Evolutionary conservation across 1,140 invertebrate genomes (phyloP).

Genomic region (Drosophila sucinea): DNA sequence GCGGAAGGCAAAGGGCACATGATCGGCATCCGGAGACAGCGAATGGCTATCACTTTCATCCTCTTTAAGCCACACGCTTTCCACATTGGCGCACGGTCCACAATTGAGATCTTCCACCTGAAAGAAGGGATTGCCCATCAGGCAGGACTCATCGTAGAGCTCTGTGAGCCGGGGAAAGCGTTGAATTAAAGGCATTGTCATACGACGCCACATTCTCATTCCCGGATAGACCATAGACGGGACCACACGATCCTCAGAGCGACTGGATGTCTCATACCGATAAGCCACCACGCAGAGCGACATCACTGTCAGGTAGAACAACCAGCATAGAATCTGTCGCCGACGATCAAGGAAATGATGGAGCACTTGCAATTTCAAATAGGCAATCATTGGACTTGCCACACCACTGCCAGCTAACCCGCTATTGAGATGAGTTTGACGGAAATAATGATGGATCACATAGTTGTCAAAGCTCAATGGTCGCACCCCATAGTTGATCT

Average conservation of each 20-base stretch:
- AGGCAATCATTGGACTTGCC: slow-evolving; percentile 42
- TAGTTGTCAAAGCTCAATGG: slow-evolving; percentile 75
- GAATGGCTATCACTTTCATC: slow-evolving; percentile 31
- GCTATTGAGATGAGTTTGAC: slow-evolving; percentile 31
- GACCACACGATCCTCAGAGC: slow-evolving; percentile 75
- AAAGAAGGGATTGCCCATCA: slow-evolving; percentile 89
- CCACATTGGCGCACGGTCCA: slow-evolving; percentile 87
- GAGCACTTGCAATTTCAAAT: slow-evolving; percentile 69
- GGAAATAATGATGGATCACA: slow-evolving; percentile 76
- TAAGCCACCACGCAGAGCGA: slow-evolving; percentile 72
- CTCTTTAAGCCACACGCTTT: slow-evolving; percentile 84
- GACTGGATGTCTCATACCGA: slow-evolving; percentile 77
- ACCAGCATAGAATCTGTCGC: slow-evolving; percentile 76
- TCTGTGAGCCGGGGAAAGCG: slow-evolving; percentile 84
- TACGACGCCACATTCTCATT: slow-evolving; percentile 83
- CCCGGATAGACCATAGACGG: slow-evolving; percentile 84
- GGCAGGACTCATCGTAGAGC: slow-evolving; percentile 89
- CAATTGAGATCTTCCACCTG: slow-evolving; percentile 87
- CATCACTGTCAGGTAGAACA: slow-evolving; percentile 68
- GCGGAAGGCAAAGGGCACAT: slow-evolving; percentile 72
- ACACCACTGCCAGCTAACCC: background rate
- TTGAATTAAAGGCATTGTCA: slow-evolving; percentile 84
- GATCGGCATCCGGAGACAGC: slow-evolving; percentile 22
- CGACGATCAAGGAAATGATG: slow-evolving; percentile 75
- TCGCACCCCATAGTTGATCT: slow-evolving; percentile 64